Evolutionary conservation across 2,888 invertebrate species (phyloP).

Genomic region (Tigriopus californicus): DNA sequence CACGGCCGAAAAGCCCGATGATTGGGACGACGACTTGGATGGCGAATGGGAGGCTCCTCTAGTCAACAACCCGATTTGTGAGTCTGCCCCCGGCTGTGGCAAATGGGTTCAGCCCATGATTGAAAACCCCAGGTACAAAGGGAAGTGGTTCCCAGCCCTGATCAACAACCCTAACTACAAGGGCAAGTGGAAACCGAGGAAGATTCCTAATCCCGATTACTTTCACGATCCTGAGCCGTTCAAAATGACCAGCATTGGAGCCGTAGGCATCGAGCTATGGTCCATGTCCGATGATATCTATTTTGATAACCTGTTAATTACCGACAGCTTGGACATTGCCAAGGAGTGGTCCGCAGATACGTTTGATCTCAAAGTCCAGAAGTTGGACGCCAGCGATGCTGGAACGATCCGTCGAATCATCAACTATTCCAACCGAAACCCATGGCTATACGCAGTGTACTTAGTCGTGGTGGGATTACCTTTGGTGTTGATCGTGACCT

Average conservation of each 20-base stretch:
- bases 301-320: slow-evolving; percentile 86
- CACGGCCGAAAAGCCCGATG: slow-evolving; percentile 52
- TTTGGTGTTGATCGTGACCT: slow-evolving; percentile 55
- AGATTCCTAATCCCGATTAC: slow-evolving; percentile 76
- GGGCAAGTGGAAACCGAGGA: slow-evolving; percentile 79
- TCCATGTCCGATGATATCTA: slow-evolving; percentile 86
- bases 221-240: slow-evolving; percentile 81
- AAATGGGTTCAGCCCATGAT: slow-evolving; percentile 64
- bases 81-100: slow-evolving; percentile 68
- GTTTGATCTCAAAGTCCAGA: slow-evolving; percentile 61
- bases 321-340: slow-evolving; percentile 58
- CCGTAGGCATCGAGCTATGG: slow-evolving; percentile 93
- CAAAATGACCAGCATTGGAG: slow-evolving; percentile 64
- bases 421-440: slow-evolving; percentile 58
- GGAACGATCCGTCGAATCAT: slow-evolving; percentile 35
- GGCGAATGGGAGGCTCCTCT: slow-evolving; percentile 94
- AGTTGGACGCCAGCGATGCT: slow-evolving; percentile 41
- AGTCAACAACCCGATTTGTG: slow-evolving; percentile 71
- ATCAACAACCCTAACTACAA: slow-evolving; percentile 83
- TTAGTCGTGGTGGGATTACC: slow-evolving; percentile 56
- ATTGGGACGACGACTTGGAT: slow-evolving; percentile 95
- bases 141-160: slow-evolving; percentile 65
- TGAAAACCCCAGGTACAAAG: slow-evolving; percentile 77
- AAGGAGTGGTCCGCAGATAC: slow-evolving; percentile 61
- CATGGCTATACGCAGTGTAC: slow-evolving; percentile 76